These are phyloP conservation scores for Panopea generosa DNA, from an alignment of 2,888 invertebrate genomes.

Conservation along the genomic window DNA sequence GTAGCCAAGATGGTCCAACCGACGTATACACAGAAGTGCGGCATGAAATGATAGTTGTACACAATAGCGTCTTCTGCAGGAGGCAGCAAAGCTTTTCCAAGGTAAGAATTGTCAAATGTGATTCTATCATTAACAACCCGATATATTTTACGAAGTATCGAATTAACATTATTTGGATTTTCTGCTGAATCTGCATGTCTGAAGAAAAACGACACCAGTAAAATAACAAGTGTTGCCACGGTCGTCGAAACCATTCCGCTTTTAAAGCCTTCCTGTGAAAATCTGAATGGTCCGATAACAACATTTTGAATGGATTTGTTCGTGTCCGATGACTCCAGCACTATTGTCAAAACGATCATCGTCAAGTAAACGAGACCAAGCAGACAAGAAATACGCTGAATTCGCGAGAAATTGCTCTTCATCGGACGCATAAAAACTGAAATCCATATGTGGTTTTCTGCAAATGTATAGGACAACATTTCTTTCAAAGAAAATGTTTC, in stretches of 20 bases:
- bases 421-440: constrained; percentile 85
- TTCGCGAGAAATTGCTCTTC: constrained; percentile 84
- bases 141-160: constrained; percentile 30
- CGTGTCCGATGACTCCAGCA: constrained; percentile 47
- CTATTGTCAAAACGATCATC: constrained; percentile 76
- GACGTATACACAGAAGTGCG: constrained; percentile 65
- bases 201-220: constrained; percentile 77
- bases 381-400: constrained; percentile 75
- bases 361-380: constrained; percentile 71
- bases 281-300: constrained; percentile 66
- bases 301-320: constrained; percentile 49
- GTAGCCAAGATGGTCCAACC: constrained; percentile 81
- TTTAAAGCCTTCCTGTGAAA: constrained; percentile 67
- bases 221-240: constrained; percentile 80
- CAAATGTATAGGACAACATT: constrained; percentile 82
- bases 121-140: constrained; percentile 36
- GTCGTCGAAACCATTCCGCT: constrained; percentile 71
- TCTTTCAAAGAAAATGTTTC: constrained; percentile 83
- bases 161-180: constrained; percentile 21
- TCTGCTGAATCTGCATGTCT: constrained; percentile 56
- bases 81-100: constrained; percentile 29
- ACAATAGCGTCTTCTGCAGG: constrained; percentile 44
- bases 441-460: constrained; percentile 86
- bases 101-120: constrained; percentile 41
- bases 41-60: constrained; percentile 52